A percentile compares a stretch with the other conserved stretches of the same genome.
phyloP scores from a whole-genome alignment of 1,140 invertebrate genomes.

The Trichomalopsis sarcophagae region DNA sequence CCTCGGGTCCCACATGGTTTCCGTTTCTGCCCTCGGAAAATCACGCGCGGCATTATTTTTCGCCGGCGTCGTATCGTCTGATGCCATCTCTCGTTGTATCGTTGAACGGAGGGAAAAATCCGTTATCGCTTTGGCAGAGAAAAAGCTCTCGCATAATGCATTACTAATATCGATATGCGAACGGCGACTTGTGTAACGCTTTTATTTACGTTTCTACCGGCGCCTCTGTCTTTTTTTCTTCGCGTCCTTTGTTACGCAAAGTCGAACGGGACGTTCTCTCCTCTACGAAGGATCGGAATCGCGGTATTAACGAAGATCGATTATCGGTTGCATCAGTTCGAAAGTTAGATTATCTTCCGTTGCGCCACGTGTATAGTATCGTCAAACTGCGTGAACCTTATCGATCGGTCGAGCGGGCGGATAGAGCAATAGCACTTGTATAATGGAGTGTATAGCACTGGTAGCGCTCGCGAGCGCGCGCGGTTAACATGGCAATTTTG shows the following conservation, averaged over 20 bases:
- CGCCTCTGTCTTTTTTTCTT: background rate
- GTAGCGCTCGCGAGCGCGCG: too few species aligned
- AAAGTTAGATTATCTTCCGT: background rate
- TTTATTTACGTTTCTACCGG: background rate
- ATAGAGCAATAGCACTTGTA: background rate
- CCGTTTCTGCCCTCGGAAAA: constrained; percentile 8
- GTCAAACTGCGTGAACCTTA: background rate
- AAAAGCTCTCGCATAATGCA: background rate
- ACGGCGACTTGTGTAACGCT: background rate
- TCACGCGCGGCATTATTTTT: background rate
- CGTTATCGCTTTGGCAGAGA: too few species aligned
- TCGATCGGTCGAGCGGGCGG: background rate
- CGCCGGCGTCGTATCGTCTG: background rate
- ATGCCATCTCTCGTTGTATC: too few species aligned
- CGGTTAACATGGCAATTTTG: background rate
- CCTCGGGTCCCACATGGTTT: constrained; percentile 8
- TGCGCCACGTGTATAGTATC: background rate
- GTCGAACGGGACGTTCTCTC: too few species aligned
- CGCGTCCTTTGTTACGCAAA: background rate
- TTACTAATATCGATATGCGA: too few species aligned
- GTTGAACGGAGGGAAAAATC: too few species aligned
- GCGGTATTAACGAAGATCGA: too few species aligned
- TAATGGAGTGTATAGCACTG: background rate
- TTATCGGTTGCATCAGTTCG: background rate
- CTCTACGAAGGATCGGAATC: too few species aligned